These are phyloP conservation scores for Atractosteus spatula DNA, from an alignment of 2,113 vertebrate species.

Conservation along the genomic window DNA sequence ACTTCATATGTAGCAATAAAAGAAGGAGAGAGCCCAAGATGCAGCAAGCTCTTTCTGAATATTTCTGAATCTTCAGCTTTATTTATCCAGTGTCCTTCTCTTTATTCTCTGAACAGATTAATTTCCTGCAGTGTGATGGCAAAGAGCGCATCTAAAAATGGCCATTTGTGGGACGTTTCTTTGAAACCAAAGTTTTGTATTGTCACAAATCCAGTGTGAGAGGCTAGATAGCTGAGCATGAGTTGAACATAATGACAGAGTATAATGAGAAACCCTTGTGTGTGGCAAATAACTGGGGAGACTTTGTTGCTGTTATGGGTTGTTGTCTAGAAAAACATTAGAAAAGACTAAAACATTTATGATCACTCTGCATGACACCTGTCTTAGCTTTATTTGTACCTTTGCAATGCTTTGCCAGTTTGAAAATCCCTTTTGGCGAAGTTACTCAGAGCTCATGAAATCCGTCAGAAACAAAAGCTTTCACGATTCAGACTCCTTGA, in stretches of 20 bases:
- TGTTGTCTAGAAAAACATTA: constrained; percentile 37
- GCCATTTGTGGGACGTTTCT: no score
- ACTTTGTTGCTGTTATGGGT: constrained; percentile 48
- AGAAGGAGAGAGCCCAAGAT: no score
- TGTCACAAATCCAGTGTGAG: background rate
- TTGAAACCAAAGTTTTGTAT: no score
- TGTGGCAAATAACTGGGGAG: constrained; percentile 46
- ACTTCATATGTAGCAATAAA: no score
- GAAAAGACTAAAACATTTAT: no score
- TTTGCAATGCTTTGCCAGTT: constrained; percentile 42
- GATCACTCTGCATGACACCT: no score
- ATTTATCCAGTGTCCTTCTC: no score
- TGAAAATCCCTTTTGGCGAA: constrained; percentile 51
- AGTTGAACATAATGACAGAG: constrained; percentile 52
- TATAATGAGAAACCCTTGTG: constrained; percentile 46
- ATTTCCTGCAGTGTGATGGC: no score
- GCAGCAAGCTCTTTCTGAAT: no score
- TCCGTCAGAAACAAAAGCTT: constrained; percentile 44
- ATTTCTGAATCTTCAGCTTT: no score
- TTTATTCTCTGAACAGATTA: no score
- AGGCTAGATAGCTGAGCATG: constrained; percentile 38
- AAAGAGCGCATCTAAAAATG: no score
- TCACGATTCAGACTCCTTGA: constrained; percentile 45
- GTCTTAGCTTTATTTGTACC: constrained; percentile 34
- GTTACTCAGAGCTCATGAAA: constrained; percentile 46